Percentiles rank a stretch among this genome's conserved stretches.
Evolutionary conservation across 2,113 vertebrate genomes (phyloP).

Genomic region (Thunnus maccoyii): DNA sequence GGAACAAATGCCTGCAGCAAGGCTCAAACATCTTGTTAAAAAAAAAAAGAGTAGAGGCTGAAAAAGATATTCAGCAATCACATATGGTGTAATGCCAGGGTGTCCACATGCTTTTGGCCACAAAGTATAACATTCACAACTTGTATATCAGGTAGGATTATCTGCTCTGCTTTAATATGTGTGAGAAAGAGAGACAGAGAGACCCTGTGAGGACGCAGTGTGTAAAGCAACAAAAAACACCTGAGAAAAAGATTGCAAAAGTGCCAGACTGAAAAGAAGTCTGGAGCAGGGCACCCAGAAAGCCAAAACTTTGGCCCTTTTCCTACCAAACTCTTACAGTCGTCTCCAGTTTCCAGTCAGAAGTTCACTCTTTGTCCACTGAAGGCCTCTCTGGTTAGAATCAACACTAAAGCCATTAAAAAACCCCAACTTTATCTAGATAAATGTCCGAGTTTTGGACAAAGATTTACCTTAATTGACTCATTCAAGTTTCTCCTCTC

Average conservation of each 20-base stretch:
- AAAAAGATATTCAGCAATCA: background rate
- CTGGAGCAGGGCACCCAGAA: slow-evolving; percentile 15
- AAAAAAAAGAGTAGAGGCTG: no score
- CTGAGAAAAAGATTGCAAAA: background rate
- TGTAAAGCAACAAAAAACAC: slow-evolving; percentile 17
- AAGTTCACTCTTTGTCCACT: slow-evolving; percentile 73
- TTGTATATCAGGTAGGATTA: background rate
- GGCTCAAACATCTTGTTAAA: no score
- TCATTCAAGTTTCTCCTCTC: slow-evolving; percentile 46
- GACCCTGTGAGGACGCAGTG: slow-evolving; percentile 3
- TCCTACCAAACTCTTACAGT: slow-evolving; percentile 55
- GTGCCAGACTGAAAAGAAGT: slow-evolving; percentile 10
- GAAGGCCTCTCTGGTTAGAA: slow-evolving; percentile 46
- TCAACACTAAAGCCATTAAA: slow-evolving; percentile 38
- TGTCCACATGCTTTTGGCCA: slow-evolving; percentile 23
- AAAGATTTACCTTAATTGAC: slow-evolving; percentile 60
- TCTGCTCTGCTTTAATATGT: slow-evolving; percentile 1
- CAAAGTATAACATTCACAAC: background rate
- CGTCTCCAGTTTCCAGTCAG: slow-evolving; percentile 72
- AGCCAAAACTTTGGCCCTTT: slow-evolving; percentile 51
- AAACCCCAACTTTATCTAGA: slow-evolving; percentile 47
- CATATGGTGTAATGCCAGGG: background rate
- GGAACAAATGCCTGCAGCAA: background rate
- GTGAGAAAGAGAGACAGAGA: slow-evolving; percentile 29
- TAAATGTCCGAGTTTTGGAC: slow-evolving; percentile 38